A percentile compares a stretch with the other conserved stretches of the same genome.
phyloP scores from a whole-genome alignment of 2,797 vertebrate genomes.

The Muscicapa comitata region DNA sequence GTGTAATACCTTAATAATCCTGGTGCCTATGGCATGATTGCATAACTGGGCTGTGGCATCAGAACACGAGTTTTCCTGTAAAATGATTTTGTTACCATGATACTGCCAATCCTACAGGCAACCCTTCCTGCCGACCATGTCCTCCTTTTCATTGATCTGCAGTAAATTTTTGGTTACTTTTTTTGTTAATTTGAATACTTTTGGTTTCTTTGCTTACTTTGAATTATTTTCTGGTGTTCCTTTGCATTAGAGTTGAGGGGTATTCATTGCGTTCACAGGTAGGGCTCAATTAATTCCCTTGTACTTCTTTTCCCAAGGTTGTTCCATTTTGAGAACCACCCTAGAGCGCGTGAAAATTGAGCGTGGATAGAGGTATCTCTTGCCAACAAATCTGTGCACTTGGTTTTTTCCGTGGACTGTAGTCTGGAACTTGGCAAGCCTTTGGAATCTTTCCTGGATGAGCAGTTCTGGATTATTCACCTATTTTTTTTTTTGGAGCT shows the following conservation, averaged over 20 bases:
- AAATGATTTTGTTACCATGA: not conserved
- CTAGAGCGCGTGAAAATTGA: not conserved
- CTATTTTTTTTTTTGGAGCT: not conserved
- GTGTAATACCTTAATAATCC: not conserved
- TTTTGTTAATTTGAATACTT: not conserved
- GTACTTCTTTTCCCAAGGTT: not conserved
- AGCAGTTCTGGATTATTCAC: slow-evolving; percentile 6
- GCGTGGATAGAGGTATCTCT: not conserved
- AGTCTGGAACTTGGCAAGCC: not conserved
- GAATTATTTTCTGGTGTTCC: not conserved
- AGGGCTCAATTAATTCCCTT: not conserved
- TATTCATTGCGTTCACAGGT: not conserved
- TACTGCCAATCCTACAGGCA: not conserved
- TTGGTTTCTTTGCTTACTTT: not conserved
- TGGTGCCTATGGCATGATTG: accelerated
- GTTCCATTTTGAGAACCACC: not conserved
- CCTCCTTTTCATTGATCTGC: not conserved
- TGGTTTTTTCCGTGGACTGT: not conserved
- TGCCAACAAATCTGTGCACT: not conserved
- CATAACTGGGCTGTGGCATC: not conserved
- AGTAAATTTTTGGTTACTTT: not conserved
- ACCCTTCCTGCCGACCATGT: not conserved
- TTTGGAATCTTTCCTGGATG: slow-evolving; percentile 21
- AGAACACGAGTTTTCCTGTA: not conserved
- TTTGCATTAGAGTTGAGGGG: not conserved